These are phyloP conservation scores for Cephus rjabovi DNA, from an alignment of 2,888 invertebrate species.

Conservation along the genomic window DNA sequence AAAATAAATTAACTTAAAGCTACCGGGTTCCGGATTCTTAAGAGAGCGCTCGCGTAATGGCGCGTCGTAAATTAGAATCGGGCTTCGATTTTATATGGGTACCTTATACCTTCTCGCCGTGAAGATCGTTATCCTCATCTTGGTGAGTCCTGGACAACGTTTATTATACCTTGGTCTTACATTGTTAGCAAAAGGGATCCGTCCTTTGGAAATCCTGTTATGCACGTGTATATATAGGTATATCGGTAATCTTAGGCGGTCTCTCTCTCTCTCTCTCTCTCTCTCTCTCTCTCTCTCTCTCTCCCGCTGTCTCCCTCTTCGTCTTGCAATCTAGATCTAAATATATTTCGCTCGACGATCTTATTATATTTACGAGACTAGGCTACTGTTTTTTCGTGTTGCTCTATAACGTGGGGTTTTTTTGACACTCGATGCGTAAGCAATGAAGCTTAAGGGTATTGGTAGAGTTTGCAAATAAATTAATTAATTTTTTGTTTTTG, in stretches of 20 bases:
- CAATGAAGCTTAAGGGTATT: neutral
- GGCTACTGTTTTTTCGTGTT: neutral
- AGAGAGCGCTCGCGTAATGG: conserved; percentile 47
- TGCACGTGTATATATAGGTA: neutral
- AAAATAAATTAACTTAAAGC: conserved; percentile 63
- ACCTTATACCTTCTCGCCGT: conserved; percentile 12
- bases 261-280: neutral
- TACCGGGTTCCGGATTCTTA: conserved; percentile 54
- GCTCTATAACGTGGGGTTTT: neutral
- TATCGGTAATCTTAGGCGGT: neutral
- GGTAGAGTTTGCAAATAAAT: neutral
- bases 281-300: no score
- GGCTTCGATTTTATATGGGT: conserved; percentile 10
- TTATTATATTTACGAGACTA: neutral
- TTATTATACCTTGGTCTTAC: neutral
- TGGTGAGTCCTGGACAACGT: neutral
- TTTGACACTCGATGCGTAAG: neutral
- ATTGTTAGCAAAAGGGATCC: neutral
- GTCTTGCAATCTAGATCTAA: neutral
- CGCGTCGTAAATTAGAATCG: conserved; percentile 52
- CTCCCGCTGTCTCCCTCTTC: neutral
- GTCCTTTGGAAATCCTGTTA: neutral
- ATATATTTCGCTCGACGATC: neutral
- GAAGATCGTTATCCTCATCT: conserved; percentile 9
- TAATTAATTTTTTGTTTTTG: neutral